Percentiles rank a stretch among this genome's conserved stretches.
phyloP scores from a whole-genome alignment of 1,140 invertebrate genomes.

The Trichomalopsis sarcophagae region DNA sequence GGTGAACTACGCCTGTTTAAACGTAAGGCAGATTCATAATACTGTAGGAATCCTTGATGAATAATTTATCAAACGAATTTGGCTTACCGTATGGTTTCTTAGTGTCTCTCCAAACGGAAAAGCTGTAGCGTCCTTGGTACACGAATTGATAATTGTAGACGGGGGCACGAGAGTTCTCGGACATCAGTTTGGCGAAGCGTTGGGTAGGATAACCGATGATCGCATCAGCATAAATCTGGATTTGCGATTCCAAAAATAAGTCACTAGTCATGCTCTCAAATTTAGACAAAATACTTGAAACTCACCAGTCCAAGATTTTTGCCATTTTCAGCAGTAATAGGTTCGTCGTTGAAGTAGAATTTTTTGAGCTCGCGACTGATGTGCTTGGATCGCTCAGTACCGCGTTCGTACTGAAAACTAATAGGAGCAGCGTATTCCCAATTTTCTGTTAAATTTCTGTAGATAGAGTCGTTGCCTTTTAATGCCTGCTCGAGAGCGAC shows the following conservation, averaged over 20 bases:
- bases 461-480: conserved; percentile 24
- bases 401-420: conserved; percentile 74
- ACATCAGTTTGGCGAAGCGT: conserved; percentile 57
- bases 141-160: conserved; percentile 63
- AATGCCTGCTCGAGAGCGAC: background rate
- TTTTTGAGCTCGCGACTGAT: conserved; percentile 70
- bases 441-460: conserved; percentile 2
- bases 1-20: conserved; percentile 76
- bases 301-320: conserved; percentile 61
- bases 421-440: conserved; percentile 68
- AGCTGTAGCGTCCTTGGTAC: conserved; percentile 62
- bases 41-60: background rate
- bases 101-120: conserved; percentile 54
- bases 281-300: too few relatives aligned
- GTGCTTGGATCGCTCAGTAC: conserved; percentile 66
- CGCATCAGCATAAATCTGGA: conserved; percentile 59
- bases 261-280: too few relatives aligned
- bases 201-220: conserved; percentile 55
- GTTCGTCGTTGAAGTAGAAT: conserved; percentile 67
- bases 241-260: too few relatives aligned
- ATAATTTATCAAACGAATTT: background rate
- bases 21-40: background rate
- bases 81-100: conserved; percentile 60
- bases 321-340: conserved; percentile 63
- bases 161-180: conserved; percentile 45